Percentiles rank a stretch among this genome's conserved stretches.
These are phyloP conservation scores for Scophthalmus maximus DNA, from an alignment of 2,113 vertebrate genomes.

Conservation along the genomic window DNA sequence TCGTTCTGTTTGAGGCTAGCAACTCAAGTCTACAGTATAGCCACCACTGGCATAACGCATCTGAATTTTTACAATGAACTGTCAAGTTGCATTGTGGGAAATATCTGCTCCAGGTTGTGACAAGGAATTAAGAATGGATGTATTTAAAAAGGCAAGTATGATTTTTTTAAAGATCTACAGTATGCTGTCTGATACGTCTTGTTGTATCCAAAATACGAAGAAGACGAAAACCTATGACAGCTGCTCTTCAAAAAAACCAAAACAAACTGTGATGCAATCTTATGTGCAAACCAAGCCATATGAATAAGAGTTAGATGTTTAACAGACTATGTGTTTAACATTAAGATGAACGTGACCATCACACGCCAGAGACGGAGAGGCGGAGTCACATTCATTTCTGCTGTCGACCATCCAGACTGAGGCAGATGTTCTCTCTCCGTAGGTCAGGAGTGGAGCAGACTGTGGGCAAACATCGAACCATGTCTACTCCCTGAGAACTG, in stretches of 20 bases:
- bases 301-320: background rate
- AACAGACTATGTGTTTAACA: background rate
- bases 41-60: background rate
- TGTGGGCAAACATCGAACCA: constrained; percentile 8
- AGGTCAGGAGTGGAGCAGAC: constrained; percentile 48
- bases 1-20: background rate
- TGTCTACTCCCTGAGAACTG: background rate
- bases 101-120: background rate
- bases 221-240: too few species aligned
- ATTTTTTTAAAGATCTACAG: too few species aligned
- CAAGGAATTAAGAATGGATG: background rate
- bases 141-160: background rate
- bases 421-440: constrained; percentile 49
- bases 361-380: background rate
- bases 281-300: background rate
- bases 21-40: background rate
- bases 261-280: background rate
- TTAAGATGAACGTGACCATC: background rate
- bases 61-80: too few species aligned
- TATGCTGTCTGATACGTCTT: too few species aligned
- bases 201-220: too few species aligned
- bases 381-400: background rate
- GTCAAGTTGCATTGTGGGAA: background rate
- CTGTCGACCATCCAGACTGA: constrained; percentile 11
- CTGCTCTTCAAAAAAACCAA: too few species aligned